Conservation (phyloP, 1,140 invertebrate genomes). For the Trachelipus rathkii region DNA sequence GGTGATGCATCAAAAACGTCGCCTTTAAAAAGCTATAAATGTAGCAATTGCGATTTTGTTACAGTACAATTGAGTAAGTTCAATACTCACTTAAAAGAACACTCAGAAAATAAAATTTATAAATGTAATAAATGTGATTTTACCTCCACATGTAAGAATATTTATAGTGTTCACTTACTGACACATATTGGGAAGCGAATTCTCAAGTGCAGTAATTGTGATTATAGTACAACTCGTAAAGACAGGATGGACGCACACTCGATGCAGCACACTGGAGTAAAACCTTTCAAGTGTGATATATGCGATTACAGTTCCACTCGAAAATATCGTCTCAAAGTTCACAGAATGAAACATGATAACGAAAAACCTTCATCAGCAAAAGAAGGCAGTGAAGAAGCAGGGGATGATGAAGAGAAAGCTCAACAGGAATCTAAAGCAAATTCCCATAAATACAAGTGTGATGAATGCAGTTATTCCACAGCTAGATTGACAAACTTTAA, state of each 20-base stretch:
- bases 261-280: background rate
- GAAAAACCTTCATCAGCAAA: too few species aligned
- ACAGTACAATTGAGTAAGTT: conserved; percentile 1
- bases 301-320: conserved; percentile 7
- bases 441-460: too few species aligned
- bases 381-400: too few species aligned
- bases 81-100: conserved; percentile 4
- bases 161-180: background rate
- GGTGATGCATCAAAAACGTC: background rate
- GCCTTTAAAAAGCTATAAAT: background rate
- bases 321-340: conserved; percentile 18
- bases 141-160: conserved; percentile 2
- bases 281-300: conserved; percentile 19
- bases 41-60: background rate
- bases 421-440: too few species aligned
- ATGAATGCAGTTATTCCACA: too few species aligned
- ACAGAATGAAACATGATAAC: background rate
- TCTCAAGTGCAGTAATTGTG: conserved; percentile 15
- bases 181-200: background rate
- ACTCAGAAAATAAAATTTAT: conserved; percentile 1
- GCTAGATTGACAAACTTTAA: too few species aligned
- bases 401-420: too few species aligned
- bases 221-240: conserved; percentile 9
- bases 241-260: background rate
- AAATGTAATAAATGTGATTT: conserved; percentile 15